Evolutionary conservation across 2,888 invertebrate species (phyloP), one percentile per base, ranked within the genome.

Genomic region (Adineta ricciae): DNA sequence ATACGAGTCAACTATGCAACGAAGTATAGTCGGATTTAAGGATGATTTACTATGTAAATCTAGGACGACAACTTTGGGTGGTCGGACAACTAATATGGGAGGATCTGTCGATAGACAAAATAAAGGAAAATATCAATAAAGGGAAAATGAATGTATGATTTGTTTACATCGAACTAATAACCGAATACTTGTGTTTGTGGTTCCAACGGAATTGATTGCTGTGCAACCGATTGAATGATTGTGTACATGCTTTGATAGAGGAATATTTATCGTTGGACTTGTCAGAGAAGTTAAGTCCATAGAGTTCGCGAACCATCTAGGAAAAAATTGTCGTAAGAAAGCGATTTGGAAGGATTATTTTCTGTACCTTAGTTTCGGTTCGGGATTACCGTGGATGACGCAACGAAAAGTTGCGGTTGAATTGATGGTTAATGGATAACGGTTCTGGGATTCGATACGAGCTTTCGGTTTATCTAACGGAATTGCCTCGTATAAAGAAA

Each of bases 1-100:
- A 83, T 83, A 54, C 3, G 83, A 83, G 50, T 83, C 83, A 50
- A 83, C 83, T n/a, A 54, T 19, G n/a, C 83, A 83, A 54, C 83
- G 83, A 41, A 83, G 27, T 24, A 83, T 9, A 27, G 41, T 50
- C 32, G 46, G 49, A 16, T 83, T 83, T n/a, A 4, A 24, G 7
- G 46, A n/a, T 24, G 24, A 41, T 78, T 78, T 38, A 78, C 14
- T 41, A 8, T 38, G 8, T 16, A 41, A 41, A 41, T 78, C 41
- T 24, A 78, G 24, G 24, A 41, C 24, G 41, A 41, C 38, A 41
- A 78, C 24, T 78, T 38, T 38, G 11, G 78, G 78, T 78, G 78
- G 78, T 24, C 78, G 78, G 41, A 78, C 24, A 41, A 78, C n/a
- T 3, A 78, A 41, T 41, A 19, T 5, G 1, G 78, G 78, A 2